Percentiles rank a stretch among this genome's conserved stretches.
Evolutionary conservation across 1,140 invertebrate species (phyloP).

Genomic region (Samia ricini): DNA sequence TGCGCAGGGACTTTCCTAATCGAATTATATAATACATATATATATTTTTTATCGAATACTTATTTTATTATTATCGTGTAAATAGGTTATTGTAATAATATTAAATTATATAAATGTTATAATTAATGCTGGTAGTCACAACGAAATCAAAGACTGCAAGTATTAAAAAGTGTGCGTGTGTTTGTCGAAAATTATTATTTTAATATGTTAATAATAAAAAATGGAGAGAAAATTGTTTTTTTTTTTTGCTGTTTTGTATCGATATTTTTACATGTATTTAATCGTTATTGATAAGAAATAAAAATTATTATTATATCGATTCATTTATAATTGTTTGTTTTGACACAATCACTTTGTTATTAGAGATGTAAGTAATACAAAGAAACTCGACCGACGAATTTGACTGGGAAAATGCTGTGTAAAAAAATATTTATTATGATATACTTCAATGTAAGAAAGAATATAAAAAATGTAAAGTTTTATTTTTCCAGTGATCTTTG

Average conservation of each 20-base stretch:
- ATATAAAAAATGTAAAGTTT: too few relatives aligned
- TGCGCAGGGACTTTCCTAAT: slow-evolving; percentile 64
- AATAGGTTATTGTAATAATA: background rate
- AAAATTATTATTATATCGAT: slow-evolving; percentile 56
- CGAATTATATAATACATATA: slow-evolving; percentile 38
- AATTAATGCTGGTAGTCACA: slow-evolving; percentile 72
- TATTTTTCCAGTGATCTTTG: slow-evolving; percentile 2
- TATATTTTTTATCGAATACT: slow-evolving; percentile 54
- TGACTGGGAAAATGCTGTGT: background rate
- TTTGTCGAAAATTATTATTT: slow-evolving; percentile 31
- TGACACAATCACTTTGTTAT: slow-evolving; percentile 66
- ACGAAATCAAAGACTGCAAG: slow-evolving; percentile 75
- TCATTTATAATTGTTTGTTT: slow-evolving; percentile 68
- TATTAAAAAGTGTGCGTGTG: slow-evolving; percentile 41
- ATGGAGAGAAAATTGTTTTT: slow-evolving; percentile 9
- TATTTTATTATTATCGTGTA: slow-evolving; percentile 26
- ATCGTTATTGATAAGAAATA: slow-evolving; percentile 34
- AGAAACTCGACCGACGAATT: background rate
- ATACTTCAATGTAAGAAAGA: too few relatives aligned
- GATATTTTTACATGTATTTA: slow-evolving; percentile 60
- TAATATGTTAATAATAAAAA: slow-evolving; percentile 48
- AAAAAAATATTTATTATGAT: slow-evolving; percentile 9
- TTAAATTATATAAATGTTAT: slow-evolving; percentile 24
- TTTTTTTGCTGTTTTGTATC: slow-evolving; percentile 42
- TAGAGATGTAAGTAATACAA: slow-evolving; percentile 31